Base-by-base conservation (phyloP, 1,140 invertebrate species). In the Lordiphosa mommai region DNA sequence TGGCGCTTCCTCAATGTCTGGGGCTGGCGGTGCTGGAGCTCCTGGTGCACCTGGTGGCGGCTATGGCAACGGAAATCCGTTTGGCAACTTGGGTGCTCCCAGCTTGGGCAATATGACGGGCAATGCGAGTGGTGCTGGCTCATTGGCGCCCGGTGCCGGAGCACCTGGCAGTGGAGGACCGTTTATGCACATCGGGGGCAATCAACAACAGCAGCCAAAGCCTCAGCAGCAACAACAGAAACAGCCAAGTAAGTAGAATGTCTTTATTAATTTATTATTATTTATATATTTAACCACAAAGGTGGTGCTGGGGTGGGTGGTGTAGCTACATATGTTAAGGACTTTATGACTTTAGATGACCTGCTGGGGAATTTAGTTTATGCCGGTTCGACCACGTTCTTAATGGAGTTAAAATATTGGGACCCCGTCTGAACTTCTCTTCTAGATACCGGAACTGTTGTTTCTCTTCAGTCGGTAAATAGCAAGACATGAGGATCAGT, bases 241-340 rank as follows among this genome's bases (percentile, higher is more conserved):
- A 91, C 93, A 93, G 90, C 92, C 93, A 91, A 95, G 94, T 94
- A 93, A 95, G 94, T 94, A 94, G 91, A 90, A 3, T n/a, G 3
- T 14, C 43, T 29, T 10, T 2, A 16, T 20, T 36, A n/a, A n/a
- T n/a, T 7, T 37, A 2, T 6, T 29, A 27, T 5, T 27, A 1
- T 23, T 23, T 23, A 5, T 20, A 5, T 23, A 5, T 4, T 23
- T 4, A 23, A 23, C 20, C 4, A 23, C 4, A 23, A 5, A 4
- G 20, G 0, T 23, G 4, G n/a, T n/a, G n/a, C n/a, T n/a, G n/a
- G n/a, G n/a, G n/a, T n/a, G n/a, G n/a, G n/a, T n/a, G n/a, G n/a
- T n/a, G n/a, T n/a, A n/a, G n/a, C n/a, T n/a, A n/a, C 6, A 20
- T 13, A 34, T 10, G n/a, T 34, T 34, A 34, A 34, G 2, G 2